Conservation (phyloP, 2,888 invertebrate genomes). For the Criorhina ranunculi region DNA sequence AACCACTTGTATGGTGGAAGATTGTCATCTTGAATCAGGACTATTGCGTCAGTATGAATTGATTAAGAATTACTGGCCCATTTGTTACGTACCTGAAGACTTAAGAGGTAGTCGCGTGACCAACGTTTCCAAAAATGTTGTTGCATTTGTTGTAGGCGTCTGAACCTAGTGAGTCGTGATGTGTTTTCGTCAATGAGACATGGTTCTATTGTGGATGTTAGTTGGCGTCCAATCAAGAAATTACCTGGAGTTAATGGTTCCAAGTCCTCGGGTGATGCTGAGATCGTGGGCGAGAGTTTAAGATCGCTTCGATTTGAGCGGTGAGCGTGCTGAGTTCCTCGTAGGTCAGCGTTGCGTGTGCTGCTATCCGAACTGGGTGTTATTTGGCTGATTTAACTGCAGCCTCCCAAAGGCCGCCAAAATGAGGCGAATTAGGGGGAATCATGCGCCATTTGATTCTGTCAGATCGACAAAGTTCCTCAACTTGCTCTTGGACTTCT, state of each 20-base stretch:
- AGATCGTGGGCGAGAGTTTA: background rate
- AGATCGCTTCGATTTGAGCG: too few species aligned
- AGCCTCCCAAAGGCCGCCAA: too few species aligned
- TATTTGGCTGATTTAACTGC: too few species aligned
- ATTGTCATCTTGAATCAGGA: background rate
- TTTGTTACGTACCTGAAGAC: background rate
- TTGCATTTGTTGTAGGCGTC: too few species aligned
- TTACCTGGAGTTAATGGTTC: background rate
- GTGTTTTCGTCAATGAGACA: background rate
- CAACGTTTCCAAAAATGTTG: background rate
- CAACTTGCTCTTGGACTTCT: too few species aligned
- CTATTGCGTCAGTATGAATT: background rate
- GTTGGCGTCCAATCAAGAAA: background rate
- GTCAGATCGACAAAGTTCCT: background rate
- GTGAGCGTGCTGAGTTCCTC: too few species aligned
- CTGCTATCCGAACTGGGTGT: too few species aligned
- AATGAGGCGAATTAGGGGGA: too few species aligned
- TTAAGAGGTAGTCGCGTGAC: background rate
- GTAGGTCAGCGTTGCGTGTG: too few species aligned
- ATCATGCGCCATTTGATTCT: too few species aligned
- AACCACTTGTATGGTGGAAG: too few species aligned
- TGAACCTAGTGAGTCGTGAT: background rate
- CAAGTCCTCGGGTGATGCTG: background rate
- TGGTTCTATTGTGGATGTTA: background rate
- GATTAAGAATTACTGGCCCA: background rate